Percentiles rank a stretch among this genome's conserved stretches.
phyloP scores from a whole-genome alignment of 2,113 vertebrate genomes.

The Dasyurus viverrinus region DNA sequence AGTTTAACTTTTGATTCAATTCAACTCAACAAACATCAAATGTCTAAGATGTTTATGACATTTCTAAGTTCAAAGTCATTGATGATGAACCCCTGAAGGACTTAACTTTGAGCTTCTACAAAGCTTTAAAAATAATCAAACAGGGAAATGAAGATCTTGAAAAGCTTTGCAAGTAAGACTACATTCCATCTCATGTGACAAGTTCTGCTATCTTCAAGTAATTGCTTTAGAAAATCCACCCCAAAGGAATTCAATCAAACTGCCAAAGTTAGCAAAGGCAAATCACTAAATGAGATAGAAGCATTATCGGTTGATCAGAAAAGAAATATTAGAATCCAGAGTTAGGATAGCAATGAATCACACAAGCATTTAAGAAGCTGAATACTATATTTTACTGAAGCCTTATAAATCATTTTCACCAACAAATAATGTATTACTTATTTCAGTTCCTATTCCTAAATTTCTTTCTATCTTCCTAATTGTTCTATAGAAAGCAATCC shows the following conservation, averaged over 20 bases:
- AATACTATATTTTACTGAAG: not conserved
- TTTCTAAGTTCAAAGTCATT: not conserved
- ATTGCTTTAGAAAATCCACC: slow-evolving; percentile 17
- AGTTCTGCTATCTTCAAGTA: not conserved
- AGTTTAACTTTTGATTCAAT: not conserved
- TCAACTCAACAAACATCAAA: not conserved
- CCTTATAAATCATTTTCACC: not conserved
- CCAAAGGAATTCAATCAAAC: not conserved
- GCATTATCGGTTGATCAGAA: not conserved
- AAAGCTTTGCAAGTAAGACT: not conserved
- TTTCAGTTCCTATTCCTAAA: not conserved
- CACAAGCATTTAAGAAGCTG: not conserved
- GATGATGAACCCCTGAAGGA: not conserved
- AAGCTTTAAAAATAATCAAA: slow-evolving; percentile 19
- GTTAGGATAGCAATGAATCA: not conserved
- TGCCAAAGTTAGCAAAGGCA: not conserved
- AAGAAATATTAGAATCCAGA: not conserved
- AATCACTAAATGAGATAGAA: not conserved
- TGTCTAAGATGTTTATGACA: not conserved
- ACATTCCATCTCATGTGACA: not conserved
- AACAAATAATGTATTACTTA: not conserved
- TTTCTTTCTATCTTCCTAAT: not conserved
- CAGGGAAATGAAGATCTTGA: not conserved
- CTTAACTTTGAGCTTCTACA: slow-evolving; percentile 17
- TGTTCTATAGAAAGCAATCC: not conserved